Base-by-base conservation (phyloP, 2,113 vertebrate genomes). In the Euleptes europaea region DNA sequence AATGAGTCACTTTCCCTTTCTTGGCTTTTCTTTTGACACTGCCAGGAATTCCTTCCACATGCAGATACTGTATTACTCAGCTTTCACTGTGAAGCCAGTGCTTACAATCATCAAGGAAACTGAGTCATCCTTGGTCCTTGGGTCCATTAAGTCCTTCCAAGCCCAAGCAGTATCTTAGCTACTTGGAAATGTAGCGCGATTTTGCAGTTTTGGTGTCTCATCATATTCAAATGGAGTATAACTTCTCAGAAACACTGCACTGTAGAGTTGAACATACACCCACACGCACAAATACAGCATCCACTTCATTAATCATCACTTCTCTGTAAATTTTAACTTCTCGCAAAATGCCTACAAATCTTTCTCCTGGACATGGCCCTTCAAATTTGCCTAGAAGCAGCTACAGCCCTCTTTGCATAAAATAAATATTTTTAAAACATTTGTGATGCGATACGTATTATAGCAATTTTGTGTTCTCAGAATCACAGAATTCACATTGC, bases 31-130 rank as follows among this genome's bases (percentile, higher is more conserved):
- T 82, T 84, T 83, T 47, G 0, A 72, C 47, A 87, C 86, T 94
- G 91, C 92, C 94, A 94, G 91, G 91, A 94, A 94, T 93, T 93
- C 67, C 90, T 88, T 92, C 88, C 87, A 70, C 84, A 12, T 85
- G 76, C 79, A 44, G 84, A 89, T 79, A 89, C 42, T 51, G 33
- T 26, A 65, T 79, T 73, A 67, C 57, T 1, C 42, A 88, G 38
- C 1, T 87, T 94, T 91, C 85, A 83, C 82, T 88, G 88, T 90
- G 79, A 93, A 85, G 66, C 89, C 78, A 72, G 78, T 89, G 86
- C 92, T 81, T 83, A 60, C 40, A 87, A 88, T 86, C 84, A 66
- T 86, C 70, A 91, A 94, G 88, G 91, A 91, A 72, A 89, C 91
- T 94, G 91, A 94, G 82, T 94, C 94, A 93, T 86, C 88, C 86